Evolutionary conservation across 2,888 invertebrate genomes (phyloP), one percentile per base, ranked within the genome.

Genomic region (Nysson spinosus): DNA sequence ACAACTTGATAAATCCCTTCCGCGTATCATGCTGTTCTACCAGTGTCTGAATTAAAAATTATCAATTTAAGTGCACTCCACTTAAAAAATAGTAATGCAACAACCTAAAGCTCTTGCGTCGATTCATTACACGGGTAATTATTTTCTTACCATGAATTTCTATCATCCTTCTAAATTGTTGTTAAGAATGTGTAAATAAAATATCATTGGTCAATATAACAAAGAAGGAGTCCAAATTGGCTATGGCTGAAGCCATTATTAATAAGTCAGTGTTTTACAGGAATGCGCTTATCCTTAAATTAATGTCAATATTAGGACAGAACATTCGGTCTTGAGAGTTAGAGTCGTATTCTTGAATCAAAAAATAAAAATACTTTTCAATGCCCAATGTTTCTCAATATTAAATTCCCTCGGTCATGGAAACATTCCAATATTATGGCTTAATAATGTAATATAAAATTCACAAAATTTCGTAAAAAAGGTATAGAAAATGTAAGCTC

Each of bases 401-500:
- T 54, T 16, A 11, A 46, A 14, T 50, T 37, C 54, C 16, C 40
- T 51, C 46, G 47, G 57, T 56, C 46, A 50, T 32, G 42, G 42
- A 69, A 46, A 42, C 42, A 54, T 54, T 43, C 46, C 32, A 39
- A 26, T 49, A 43, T 55, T 34, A 42, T 40, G 37, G 30, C 30
- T 63, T 68, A 65, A 57, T 43, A 17, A 35, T 60, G 24, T 49
- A 42, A 17, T 65, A 57, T 63, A 71, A 74, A 65, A 71, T 37
- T 47, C 47, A 52, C 40, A 54, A 66, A 65, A 46, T 52, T 50
- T 26, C 26, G 34, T 70, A 63, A 57, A 69, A 54, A 68, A 60
- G 39, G 40, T 64, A 58, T 69, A 71, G 28, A 71, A 76, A 71
- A 76, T 44, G 26, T 19, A 37, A 55, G 47, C 54, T 46, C 34